These are phyloP conservation scores for Perca fluviatilis DNA, from an alignment of 2,113 vertebrate species.

Conservation along the genomic window DNA sequence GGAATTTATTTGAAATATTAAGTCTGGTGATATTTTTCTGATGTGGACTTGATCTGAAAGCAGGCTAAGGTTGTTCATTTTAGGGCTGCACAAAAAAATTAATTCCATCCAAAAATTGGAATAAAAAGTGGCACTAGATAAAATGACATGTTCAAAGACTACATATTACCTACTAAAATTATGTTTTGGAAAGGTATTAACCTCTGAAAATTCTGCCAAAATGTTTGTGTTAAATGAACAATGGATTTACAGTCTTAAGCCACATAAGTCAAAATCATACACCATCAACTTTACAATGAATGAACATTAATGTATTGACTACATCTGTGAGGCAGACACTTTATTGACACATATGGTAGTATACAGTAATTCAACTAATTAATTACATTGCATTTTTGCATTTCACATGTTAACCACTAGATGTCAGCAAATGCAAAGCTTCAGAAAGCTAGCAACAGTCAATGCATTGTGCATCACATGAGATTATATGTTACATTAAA, in stretches of 20 bases:
- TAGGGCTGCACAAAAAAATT: background rate
- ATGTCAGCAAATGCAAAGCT: conserved; percentile 74
- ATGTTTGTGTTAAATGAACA: background rate
- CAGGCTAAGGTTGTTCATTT: background rate
- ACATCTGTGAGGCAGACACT: background rate
- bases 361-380: background rate
- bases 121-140: background rate
- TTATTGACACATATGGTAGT: background rate
- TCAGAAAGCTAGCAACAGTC: background rate
- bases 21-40: background rate
- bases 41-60: background rate
- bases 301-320: background rate
- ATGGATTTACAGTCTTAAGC: background rate
- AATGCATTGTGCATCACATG: background rate
- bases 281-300: background rate
- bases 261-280: too few species aligned
- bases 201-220: background rate
- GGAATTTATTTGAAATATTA: background rate
- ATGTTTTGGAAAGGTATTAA: background rate
- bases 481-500: background rate
- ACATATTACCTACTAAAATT: background rate
- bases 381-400: background rate
- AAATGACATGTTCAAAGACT: too few species aligned
- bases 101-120: background rate
- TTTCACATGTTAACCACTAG: conserved; percentile 56